Conservation (phyloP, 2,797 vertebrate species). For the Luscinia luscinia region DNA sequence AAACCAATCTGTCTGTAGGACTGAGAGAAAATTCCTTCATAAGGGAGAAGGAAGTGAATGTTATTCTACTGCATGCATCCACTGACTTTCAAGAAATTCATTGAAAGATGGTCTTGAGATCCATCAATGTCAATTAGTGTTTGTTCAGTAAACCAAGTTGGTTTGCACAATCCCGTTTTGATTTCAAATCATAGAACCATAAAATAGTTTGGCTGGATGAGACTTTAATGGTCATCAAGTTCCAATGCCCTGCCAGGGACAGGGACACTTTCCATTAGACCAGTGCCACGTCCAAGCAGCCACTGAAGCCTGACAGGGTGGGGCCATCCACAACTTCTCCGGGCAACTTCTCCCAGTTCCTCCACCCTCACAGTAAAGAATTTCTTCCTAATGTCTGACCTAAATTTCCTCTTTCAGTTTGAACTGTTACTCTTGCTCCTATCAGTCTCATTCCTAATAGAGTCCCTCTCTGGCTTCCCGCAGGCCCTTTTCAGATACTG, state of each 20-base stretch:
- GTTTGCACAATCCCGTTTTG: neutral
- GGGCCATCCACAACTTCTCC: neutral
- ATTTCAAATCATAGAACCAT: neutral
- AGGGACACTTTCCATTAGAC: neutral
- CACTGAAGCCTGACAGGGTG: neutral
- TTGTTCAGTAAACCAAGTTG: neutral
- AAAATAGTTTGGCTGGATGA: neutral
- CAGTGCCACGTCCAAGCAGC: neutral
- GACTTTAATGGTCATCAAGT: neutral
- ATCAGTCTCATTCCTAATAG: accelerated
- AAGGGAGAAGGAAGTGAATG: neutral
- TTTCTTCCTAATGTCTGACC: neutral
- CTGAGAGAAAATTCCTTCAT: neutral
- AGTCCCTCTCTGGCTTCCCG: neutral
- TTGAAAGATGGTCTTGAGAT: neutral
- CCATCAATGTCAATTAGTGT: neutral
- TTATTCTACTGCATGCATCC: neutral
- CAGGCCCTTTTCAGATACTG: neutral
- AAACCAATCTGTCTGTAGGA: neutral
- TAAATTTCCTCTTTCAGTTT: neutral
- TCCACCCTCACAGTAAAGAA: neutral
- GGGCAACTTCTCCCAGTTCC: neutral
- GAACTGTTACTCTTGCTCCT: neutral
- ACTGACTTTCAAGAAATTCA: neutral
- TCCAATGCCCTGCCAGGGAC: neutral